Evolutionary conservation across 2,113 vertebrate species (phyloP), one percentile per base, ranked within the genome.

Genomic region (Chaetorhynchus papuensis): DNA sequence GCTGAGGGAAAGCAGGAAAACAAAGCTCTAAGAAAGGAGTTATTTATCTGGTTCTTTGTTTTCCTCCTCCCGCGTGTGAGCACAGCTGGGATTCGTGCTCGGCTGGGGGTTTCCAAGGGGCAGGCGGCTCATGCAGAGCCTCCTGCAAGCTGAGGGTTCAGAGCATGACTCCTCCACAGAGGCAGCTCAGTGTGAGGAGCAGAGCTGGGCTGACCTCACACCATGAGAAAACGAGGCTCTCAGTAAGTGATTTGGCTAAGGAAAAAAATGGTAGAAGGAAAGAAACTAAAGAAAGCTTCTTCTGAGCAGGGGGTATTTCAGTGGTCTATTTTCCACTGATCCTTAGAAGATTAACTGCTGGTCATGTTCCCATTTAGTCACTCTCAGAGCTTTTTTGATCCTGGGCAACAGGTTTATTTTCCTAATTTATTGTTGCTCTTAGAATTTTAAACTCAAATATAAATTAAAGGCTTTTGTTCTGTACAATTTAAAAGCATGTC

Each of bases 361-460:
- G 74, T 93, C 92, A 91, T 91, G 77, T 90, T 96, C 83, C 37
- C 69, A 69, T 90, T 93, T 92, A 94, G 91, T 56, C 37, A 75
- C 61, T 95, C 86, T 82, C 57, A 60, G 92, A 87, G 65, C 53
- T 84, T 91, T 87, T 95, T 96, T 96, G 92, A 96, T 97, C 93
- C 69, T 76, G 86, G 61, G 53, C 88, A 91, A 50, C 74, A 93
- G 92, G 83, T 96, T 97, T 97, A 96, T 95, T 95, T 93, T 53
- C 77, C 57, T 96, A 95, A 96, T 96, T 96, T 97, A 97, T 93
- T 93, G 94, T 94, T 94, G 80, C 93, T 96, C 30, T 95, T 92
- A 94, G 86, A 87, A 91, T 96, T 94, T 96, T 93, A 93, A 95
- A 75, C 53, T 84, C 60, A 92, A 92, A 92, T 95, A 89, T 97